Base-by-base conservation (phyloP, 2,888 invertebrate genomes). In the Calliopum simillimum region DNA sequence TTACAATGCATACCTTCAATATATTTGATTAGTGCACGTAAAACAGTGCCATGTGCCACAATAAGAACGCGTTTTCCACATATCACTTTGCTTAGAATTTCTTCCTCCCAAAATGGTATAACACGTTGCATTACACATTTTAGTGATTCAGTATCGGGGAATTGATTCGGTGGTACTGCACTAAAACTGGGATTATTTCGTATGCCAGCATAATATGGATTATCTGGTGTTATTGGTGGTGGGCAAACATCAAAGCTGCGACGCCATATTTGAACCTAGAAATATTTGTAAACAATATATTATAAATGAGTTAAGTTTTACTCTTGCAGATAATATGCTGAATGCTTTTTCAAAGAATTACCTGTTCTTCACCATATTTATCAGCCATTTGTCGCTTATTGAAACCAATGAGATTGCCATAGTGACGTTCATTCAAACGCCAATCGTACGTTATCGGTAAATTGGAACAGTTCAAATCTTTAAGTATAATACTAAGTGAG, bases 341-440 rank as follows among this genome's bases (percentile, higher is more conserved):
- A n/a, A n/a, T n/a, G n/a, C n/a, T n/a, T n/a, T n/a, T 19, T 12
- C 12, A 33, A 64, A 69, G 16, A 41, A 62, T 73, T 69, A 92
- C 92, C 88, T 94, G 93, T 62, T 92, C 91, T 82, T 94, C 95
- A 13, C 96, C 95, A 86, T 93, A 95, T 82, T 93, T 93, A 66
- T 92, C 91, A 63, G 94, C 94, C 21, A 95, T 93, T 85, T 95
- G 94, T 0, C 93, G 90, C 84, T 96, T 96, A 81, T 95, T 93
- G 72, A 94, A 88, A 2, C 95, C 95, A 13, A 95, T 96, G 6
- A 96, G 89, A 51, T 93, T 93, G 64, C 96, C 96, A 79, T 95
- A 96, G 81, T 96, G 96, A 71, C 96, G 90, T 84, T 96, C 95
- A 79, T 95, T 95, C 41, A 96, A 87, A 14, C 95, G 89, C 96